These are phyloP conservation scores for Melanocharis versteri DNA, from an alignment of 2,113 vertebrate species.

Conservation along the genomic window DNA sequence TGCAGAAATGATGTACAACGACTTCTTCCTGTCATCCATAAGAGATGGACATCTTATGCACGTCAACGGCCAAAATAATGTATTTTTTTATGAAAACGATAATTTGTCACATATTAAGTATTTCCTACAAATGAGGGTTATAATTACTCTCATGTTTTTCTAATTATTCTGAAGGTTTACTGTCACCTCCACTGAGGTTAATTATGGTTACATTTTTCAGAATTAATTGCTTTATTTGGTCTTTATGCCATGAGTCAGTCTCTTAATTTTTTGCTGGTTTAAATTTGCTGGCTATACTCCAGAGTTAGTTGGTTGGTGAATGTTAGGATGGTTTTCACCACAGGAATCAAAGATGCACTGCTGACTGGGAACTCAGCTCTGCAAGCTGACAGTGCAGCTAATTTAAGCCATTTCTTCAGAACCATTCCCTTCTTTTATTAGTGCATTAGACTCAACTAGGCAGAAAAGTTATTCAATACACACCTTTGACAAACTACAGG, in stretches of 20 bases:
- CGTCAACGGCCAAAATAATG: background rate
- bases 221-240: background rate
- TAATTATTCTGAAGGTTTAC: background rate
- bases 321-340: background rate
- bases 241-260: background rate
- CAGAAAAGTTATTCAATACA: conserved; percentile 8
- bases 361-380: background rate
- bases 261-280: background rate
- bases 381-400: background rate
- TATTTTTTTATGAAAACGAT: background rate
- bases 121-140: background rate
- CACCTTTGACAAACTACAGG: conserved; percentile 88
- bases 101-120: background rate
- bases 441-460: background rate
- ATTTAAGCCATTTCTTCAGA: background rate
- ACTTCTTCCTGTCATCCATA: background rate
- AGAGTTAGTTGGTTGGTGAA: background rate
- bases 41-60: background rate
- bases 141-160: background rate
- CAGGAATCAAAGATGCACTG: background rate
- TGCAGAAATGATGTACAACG: background rate
- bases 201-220: background rate
- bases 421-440: background rate
- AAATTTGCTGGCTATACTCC: background rate
- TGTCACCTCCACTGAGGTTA: background rate